Base-by-base conservation (phyloP, 1,140 invertebrate genomes). In the Nixonia krombeini region DNA sequence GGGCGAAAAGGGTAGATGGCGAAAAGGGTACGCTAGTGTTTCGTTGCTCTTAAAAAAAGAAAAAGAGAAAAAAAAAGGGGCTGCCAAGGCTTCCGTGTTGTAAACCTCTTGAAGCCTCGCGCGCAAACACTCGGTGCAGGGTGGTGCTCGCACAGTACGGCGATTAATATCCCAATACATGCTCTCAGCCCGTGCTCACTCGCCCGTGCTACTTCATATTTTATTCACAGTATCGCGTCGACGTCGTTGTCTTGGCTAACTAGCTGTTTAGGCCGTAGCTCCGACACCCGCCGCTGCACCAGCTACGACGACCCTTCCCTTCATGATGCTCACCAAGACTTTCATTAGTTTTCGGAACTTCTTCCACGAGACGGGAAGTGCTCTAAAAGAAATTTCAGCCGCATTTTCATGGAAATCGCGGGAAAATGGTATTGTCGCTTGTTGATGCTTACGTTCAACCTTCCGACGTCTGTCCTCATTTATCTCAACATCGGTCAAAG, bases 161-260 rank as follows among this genome's bases (percentile, higher is more conserved):
- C 78, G 78, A 80, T 82, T 81, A 81, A 82, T 82, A 80, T 80
- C 70, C 80, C 73, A 81, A 81, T 82, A 79, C 72, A 75, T 73
- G 62, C 61, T 68, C 58, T 53, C 64, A 75, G 58, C 55, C 45
- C 37, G 55, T 55, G 63, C 67, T 69, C 61, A 58, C 65, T 70
- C 73, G 64, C 64, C 56, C 70, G 42, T 57, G 70, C 70, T 75
- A 75, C 73, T 79, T 75, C 72, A 72, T 78, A 68, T 69, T 72
- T 80, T 79, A 80, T 79, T 81, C 76, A 80, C 73, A 64, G 63
- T 69, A 74, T 72, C 68, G 71, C 47, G 58, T 66, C 71, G 56
- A 61, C 62, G 63, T 26, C 62, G 56, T 64, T 64, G 64, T 65
- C 56, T 57, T 62, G 59, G 63, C 46, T 73, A 76, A 74, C 69